Base-by-base conservation (phyloP, 2,888 invertebrate genomes). In the Amorpha juglandis region DNA sequence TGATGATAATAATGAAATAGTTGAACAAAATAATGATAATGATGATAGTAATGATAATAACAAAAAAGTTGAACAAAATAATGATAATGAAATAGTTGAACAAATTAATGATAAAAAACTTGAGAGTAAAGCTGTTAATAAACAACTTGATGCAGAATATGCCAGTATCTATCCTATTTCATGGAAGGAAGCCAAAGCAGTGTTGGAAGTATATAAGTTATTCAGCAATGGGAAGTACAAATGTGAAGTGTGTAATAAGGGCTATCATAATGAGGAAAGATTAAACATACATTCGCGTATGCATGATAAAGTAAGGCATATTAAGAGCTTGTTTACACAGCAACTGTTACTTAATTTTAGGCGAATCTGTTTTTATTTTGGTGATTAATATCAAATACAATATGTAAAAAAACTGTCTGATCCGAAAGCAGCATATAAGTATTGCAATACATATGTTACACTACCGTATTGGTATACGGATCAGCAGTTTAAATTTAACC, bases 251-350 rank as follows among this genome's bases (percentile, higher is more conserved):
- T 92, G 92, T 69, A 78, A 78, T n/a, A 88, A 86, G 52, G 69
- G 79, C 7, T 90, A 83, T 72, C 75, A 76, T 58, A 86, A 76
- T 77, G 84, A 87, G 35, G 79, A 80, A 33, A 77, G 84, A 14
- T 73, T 87, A 63, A 82, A 79, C 19, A 65, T 78, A 19, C 92
- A 92, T 75, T 78, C 78, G 71, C 78, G 90, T 21, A 91, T 90
- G 88, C 92, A 92, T 84, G 88, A 91, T 74, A 85, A 81, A 84
- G 92, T 90, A 76, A 79, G 72, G 66, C 27, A 35, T 50, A 11
- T 42, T 1, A 45, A 45, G 1, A 42, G 9, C 8, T 42, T 7
- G 42, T 9, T 11, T 42, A 0, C 42, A 42, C 42, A 42, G 27
- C 27, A n/a, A n/a, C n/a, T n/a, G n/a, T n/a, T n/a, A n/a, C 27